A percentile compares a stretch with the other conserved stretches of the same genome.
These are phyloP conservation scores for Hylaeus volcanicus DNA, from an alignment of 1,140 invertebrate species.

Conservation along the genomic window DNA sequence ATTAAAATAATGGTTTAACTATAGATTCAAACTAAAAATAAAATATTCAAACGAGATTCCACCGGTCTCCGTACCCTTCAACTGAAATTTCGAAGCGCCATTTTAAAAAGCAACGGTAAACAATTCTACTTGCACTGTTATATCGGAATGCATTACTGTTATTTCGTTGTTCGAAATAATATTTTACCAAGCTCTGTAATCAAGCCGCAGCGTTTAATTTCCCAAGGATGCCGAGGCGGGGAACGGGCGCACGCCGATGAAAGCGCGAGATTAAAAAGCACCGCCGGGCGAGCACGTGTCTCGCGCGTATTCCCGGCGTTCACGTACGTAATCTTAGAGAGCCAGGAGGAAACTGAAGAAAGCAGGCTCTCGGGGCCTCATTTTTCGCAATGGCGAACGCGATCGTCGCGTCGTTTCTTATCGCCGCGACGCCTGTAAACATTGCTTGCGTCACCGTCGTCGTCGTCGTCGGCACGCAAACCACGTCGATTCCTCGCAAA, in stretches of 20 bases:
- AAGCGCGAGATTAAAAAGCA: neutral
- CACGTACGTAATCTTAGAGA: constrained; percentile 23
- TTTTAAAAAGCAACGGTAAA: too few relatives aligned
- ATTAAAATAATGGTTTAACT: too few relatives aligned
- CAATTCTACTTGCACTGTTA: too few relatives aligned
- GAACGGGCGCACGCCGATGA: neutral
- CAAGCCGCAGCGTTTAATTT: neutral
- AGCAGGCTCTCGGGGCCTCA: neutral
- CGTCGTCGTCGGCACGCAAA: neutral
- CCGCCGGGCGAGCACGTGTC: neutral
- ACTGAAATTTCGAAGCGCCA: too few relatives aligned
- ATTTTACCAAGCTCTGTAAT: neutral
- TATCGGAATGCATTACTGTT: too few relatives aligned
- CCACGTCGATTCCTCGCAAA: neutral
- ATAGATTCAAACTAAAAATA: too few relatives aligned
- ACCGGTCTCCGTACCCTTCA: too few relatives aligned
- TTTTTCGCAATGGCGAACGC: constrained; percentile 14
- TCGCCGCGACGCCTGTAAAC: constrained; percentile 29
- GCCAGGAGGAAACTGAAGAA: constrained; percentile 28
- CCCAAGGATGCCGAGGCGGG: neutral
- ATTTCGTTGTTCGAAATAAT: too few relatives aligned
- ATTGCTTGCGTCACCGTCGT: constrained; percentile 19
- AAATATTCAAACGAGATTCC: too few relatives aligned
- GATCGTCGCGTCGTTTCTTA: constrained; percentile 6
- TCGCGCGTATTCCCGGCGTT: neutral